A percentile compares a stretch with the other conserved stretches of the same genome.
phyloP scores from a whole-genome alignment of 2,797 vertebrate genomes.

The Molothrus ater region DNA sequence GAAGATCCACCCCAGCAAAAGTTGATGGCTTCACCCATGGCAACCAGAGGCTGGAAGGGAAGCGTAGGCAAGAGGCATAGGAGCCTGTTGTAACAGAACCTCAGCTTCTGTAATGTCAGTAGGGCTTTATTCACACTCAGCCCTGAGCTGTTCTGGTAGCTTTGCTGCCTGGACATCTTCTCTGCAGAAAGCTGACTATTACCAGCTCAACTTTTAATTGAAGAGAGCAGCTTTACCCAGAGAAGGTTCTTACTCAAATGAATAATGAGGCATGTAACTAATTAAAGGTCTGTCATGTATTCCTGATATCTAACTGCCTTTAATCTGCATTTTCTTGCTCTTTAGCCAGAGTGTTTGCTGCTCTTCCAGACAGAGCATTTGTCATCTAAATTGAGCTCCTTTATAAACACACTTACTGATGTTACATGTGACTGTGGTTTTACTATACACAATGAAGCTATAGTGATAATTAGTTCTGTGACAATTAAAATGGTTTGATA shows the following conservation, averaged over 20 bases:
- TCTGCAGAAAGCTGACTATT: not conserved
- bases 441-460: not conserved
- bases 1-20: constrained; percentile 40
- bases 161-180: not conserved
- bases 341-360: not conserved
- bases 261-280: not conserved
- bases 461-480: not conserved
- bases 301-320: not conserved
- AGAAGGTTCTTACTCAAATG: not conserved
- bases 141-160: not conserved
- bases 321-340: constrained; percentile 2
- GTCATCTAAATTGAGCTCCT: not conserved
- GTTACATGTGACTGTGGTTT: not conserved
- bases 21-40: constrained; percentile 19
- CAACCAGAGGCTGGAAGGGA: constrained; percentile 11
- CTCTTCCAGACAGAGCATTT: not conserved
- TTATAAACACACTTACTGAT: not conserved
- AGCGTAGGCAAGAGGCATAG: not conserved
- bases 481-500: not conserved
- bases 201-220: not conserved
- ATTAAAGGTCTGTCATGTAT: not conserved
- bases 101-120: not conserved
- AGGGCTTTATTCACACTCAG: not conserved
- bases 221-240: not conserved
- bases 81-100: not conserved